Evolutionary conservation across 2,797 vertebrate species (phyloP).

Genomic region (Microctenopoma lineatum): DNA sequence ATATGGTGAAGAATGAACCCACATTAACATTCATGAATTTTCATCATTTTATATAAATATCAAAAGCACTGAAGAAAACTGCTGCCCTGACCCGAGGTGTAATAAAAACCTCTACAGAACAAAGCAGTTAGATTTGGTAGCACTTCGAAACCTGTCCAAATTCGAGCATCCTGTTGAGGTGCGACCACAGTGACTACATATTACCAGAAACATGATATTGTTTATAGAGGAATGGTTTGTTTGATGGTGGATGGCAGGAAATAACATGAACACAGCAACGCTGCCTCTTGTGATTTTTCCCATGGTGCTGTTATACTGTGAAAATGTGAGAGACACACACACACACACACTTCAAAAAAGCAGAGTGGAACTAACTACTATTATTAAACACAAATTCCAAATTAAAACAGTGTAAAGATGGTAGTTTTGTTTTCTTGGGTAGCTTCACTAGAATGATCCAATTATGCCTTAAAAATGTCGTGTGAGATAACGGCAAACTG

Average conservation of each 20-base stretch:
- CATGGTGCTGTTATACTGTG: background rate
- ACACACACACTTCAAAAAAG: background rate
- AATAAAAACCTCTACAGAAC: background rate
- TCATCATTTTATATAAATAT: background rate
- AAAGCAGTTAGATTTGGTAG: background rate
- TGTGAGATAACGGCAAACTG: too few relatives aligned
- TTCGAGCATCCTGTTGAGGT: conserved; percentile 23
- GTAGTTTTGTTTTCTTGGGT: background rate
- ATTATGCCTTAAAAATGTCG: too few relatives aligned
- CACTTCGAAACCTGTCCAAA: background rate
- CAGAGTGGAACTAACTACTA: rapidly evolving
- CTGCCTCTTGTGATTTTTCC: background rate
- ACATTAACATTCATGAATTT: background rate
- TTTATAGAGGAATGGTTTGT: conserved; percentile 11
- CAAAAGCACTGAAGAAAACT: background rate
- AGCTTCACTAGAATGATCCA: background rate
- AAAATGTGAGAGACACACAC: background rate
- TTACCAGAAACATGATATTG: background rate
- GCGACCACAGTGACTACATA: conserved; percentile 1
- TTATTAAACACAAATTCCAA: background rate
- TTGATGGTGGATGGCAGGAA: conserved; percentile 56
- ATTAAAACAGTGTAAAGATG: background rate
- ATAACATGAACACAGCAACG: background rate
- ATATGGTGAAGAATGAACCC: background rate
- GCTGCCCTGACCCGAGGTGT: background rate